Evolutionary conservation across 2,113 vertebrate species (phyloP), one percentile per base, ranked within the genome.

Genomic region (Rousettus leschenaultii): DNA sequence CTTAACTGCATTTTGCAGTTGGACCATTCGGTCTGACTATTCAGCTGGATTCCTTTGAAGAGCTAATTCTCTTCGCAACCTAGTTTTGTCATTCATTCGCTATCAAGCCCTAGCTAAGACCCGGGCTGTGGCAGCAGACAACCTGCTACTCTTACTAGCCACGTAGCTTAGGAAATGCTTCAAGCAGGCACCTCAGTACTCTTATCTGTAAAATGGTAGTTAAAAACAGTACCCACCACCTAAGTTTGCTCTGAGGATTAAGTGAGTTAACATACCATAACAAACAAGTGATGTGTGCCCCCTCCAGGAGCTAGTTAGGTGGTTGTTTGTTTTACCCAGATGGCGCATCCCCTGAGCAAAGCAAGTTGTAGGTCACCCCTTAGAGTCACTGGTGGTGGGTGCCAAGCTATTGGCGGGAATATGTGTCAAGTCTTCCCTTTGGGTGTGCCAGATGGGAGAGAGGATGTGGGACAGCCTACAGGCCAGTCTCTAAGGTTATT

Each of bases 31-130:
- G 68, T 93, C 77, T 59, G 77, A 83, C 90, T 82, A 14, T 68
- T 83, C 89, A 55, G 38, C 43, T 51, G 43, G 40, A 33, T 95
- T 74, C 88, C 43, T 91, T 63, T 68, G 53, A 91, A 77, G 35
- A 45, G 77, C 61, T 83, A 28, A n/a, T 92, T 83, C 45, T 92
- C 71, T 96, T 89, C 61, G 30, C 35, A 45, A 75, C 91, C 82
- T 51, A 5, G 1, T 85, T 80, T 77, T 45, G 75, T 80, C 86
- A 10, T 66, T 86, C 38, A 12, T 82, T 82, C 21, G 22, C 24
- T 30, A 38, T 82, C 70, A 6, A 63, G 74, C 59, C 85, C 7
- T 59, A 33, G 43, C 77, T 78, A 35, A 61, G 68, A 89, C 48
- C 71, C 45, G 28, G 71, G 43, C 66, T 40, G 3, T 0, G 40